Conservation (phyloP, 2,888 invertebrate species). For the Drosophila vallismaia region DNA sequence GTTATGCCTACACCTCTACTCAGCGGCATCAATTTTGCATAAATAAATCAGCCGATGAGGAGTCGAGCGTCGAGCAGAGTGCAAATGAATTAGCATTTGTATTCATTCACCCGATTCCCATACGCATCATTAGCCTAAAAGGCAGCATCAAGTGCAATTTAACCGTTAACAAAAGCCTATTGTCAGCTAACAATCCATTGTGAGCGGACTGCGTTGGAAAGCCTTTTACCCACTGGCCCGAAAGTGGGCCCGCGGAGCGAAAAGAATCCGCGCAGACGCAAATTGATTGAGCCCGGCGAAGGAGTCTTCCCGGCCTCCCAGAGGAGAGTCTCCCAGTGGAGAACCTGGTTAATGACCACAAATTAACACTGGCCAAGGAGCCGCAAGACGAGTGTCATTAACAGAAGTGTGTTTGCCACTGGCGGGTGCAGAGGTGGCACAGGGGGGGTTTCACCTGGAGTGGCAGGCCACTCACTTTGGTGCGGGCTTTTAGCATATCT, state of each 20-base stretch:
- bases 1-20: constrained; percentile 18
- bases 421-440: background rate
- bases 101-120: constrained; percentile 35
- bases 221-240: constrained; percentile 49
- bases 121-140: constrained; percentile 74
- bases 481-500: constrained; percentile 74
- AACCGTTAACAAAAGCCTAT: constrained; percentile 72
- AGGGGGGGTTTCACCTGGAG: constrained; percentile 32
- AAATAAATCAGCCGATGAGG: constrained; percentile 58
- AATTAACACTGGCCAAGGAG: constrained; percentile 68
- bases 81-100: constrained; percentile 78
- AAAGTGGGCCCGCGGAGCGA: constrained; percentile 19
- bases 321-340: constrained; percentile 42
- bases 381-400: constrained; percentile 70
- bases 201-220: constrained; percentile 43
- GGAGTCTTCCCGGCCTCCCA: constrained; percentile 23
- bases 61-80: constrained; percentile 51
- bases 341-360: constrained; percentile 75
- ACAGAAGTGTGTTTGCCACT: constrained; percentile 69
- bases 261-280: constrained; percentile 66
- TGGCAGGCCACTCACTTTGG: constrained; percentile 54
- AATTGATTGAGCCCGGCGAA: constrained; percentile 65
- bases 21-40: constrained; percentile 49
- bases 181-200: constrained; percentile 57
- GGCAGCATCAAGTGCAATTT: constrained; percentile 70